phyloP scores from a whole-genome alignment of 1,140 invertebrate genomes.

The Trichonephila inaurata region DNA sequence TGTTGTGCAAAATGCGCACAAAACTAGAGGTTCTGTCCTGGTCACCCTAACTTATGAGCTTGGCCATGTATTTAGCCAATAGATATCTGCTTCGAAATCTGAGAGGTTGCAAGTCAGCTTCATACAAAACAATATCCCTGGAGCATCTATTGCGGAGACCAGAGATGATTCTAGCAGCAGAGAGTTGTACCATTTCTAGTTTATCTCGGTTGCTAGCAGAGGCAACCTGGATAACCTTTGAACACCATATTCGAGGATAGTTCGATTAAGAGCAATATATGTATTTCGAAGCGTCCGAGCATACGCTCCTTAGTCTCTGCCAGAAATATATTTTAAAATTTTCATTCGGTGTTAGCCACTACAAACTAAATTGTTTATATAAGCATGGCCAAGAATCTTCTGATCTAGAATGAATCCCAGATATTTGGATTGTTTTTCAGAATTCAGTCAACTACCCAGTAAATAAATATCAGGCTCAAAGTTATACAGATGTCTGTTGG shows the following conservation, averaged over 20 bases:
- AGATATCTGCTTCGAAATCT: no score
- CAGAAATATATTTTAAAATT: not conserved
- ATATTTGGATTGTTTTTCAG: conserved; percentile 11
- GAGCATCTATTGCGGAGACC: not conserved
- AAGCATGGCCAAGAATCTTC: not conserved
- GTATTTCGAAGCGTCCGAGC: no score
- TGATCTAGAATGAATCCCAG: not conserved
- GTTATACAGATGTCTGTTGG: not conserved
- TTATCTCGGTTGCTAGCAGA: not conserved
- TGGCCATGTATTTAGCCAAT: no score
- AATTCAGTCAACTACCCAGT: not conserved
- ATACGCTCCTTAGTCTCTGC: no score
- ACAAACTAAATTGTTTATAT: not conserved
- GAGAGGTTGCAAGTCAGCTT: no score
- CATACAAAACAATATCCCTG: not conserved
- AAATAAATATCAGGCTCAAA: no score
- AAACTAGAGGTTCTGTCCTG: no score
- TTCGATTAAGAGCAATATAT: no score
- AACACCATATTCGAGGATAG: no score
- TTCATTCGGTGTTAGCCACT: not conserved
- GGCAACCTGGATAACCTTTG: not conserved
- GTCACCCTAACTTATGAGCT: no score
- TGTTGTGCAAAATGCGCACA: no score
- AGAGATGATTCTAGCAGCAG: not conserved
- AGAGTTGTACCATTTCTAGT: not conserved